Percentiles rank a stretch among this genome's conserved stretches.
Evolutionary conservation across 2,113 vertebrate species (phyloP).

Genomic region (Phrynosoma platyrhinos): DNA sequence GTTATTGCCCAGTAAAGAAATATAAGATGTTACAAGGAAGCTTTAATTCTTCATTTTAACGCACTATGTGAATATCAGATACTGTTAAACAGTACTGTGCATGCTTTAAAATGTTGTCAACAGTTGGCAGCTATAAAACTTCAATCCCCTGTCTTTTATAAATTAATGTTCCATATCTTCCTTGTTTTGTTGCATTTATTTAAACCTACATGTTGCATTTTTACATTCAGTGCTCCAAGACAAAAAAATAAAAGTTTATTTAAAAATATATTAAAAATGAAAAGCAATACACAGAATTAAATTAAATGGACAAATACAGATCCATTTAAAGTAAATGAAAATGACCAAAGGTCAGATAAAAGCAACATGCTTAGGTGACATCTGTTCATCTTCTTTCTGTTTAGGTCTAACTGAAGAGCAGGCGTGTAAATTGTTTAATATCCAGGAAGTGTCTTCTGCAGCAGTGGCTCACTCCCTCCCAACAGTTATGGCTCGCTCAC

Average conservation of each 20-base stretch:
- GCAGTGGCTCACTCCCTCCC: constrained; percentile 77
- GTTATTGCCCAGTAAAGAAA: too few relatives aligned
- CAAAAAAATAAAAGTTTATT: not conserved
- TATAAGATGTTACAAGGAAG: too few relatives aligned
- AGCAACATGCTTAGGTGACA: too few relatives aligned
- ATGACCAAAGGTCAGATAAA: not conserved
- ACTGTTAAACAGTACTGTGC: too few relatives aligned
- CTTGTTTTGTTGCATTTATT: not conserved
- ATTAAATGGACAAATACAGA: not conserved
- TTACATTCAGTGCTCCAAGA: not conserved
- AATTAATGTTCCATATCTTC: not conserved
- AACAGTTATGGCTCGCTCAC: constrained; percentile 73
- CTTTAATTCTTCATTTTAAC: too few relatives aligned
- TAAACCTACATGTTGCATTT: not conserved
- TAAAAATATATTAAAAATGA: too few relatives aligned
- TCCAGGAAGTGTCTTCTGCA: constrained; percentile 63
- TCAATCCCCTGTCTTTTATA: not conserved
- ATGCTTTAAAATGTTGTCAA: too few relatives aligned
- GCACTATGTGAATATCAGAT: too few relatives aligned
- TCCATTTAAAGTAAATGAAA: not conserved
- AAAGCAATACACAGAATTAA: not conserved
- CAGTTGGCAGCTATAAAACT: not conserved
- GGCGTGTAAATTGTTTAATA: constrained; percentile 54
- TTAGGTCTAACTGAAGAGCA: constrained; percentile 58
- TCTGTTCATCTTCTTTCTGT: constrained; percentile 14